A percentile compares a stretch with the other conserved stretches of the same genome.
phyloP scores from a whole-genome alignment of 2,113 vertebrate genomes.

The Pseudopipra pipra region DNA sequence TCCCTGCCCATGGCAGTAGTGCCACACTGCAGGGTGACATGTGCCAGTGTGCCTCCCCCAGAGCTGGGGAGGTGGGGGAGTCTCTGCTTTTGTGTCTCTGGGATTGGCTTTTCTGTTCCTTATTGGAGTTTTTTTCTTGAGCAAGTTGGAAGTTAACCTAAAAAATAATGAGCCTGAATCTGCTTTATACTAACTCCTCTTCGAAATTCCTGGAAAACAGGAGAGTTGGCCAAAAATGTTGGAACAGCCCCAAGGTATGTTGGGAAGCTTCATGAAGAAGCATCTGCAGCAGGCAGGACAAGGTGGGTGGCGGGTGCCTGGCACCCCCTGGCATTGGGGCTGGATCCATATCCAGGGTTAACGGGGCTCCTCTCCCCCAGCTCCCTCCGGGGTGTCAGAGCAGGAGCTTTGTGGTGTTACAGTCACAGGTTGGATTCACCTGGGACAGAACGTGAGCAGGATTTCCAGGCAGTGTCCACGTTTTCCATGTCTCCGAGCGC shows the following conservation, averaged over 20 bases:
- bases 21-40: accelerated
- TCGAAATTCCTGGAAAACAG: neutral
- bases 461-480: neutral
- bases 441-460: neutral
- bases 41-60: neutral
- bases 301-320: neutral
- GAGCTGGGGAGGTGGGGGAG: neutral
- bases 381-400: neutral
- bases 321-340: neutral
- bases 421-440: neutral
- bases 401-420: neutral
- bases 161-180: neutral
- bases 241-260: neutral
- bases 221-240: neutral
- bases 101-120: neutral
- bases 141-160: neutral
- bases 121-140: neutral
- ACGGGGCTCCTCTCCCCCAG: neutral
- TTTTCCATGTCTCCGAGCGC: neutral
- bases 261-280: neutral
- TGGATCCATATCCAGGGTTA: neutral
- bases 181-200: neutral
- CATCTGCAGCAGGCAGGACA: neutral
- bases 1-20: neutral
- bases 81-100: neutral